Percentiles rank a stretch among this genome's conserved stretches.
These are phyloP conservation scores for Amphiprion percula DNA, from an alignment of 2,113 vertebrate genomes.

Conservation along the genomic window DNA sequence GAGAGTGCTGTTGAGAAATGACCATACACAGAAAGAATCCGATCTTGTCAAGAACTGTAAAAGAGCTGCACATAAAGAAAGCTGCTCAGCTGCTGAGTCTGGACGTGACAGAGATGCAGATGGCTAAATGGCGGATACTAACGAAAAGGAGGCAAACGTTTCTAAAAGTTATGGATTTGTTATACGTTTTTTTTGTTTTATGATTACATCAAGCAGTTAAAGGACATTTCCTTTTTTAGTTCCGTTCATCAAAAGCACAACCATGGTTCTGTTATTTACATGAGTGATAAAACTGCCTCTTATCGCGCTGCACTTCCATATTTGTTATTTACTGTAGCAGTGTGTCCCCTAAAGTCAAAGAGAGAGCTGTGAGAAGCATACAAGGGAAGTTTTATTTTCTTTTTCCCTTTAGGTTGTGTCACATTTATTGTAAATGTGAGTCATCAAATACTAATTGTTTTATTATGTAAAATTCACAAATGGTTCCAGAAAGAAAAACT, in stretches of 20 bases:
- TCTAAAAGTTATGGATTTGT: not conserved
- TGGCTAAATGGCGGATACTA: not conserved
- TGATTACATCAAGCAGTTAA: not conserved
- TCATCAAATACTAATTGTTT: not conserved
- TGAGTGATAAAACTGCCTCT: not conserved
- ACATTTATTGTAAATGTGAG: not conserved
- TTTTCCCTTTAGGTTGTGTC: not conserved
- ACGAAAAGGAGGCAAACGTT: not conserved
- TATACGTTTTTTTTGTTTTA: not conserved
- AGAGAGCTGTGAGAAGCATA: not conserved
- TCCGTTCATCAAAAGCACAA: not conserved
- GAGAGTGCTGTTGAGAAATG: not conserved
- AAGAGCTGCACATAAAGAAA: not conserved
- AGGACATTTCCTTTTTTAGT: not conserved
- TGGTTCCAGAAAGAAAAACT: not conserved
- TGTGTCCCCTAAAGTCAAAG: not conserved
- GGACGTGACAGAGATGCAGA: not conserved
- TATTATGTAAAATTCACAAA: not conserved
- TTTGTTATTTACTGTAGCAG: not conserved
- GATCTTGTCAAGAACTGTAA: slow-evolving; percentile 12
- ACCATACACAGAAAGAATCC: slow-evolving; percentile 3
- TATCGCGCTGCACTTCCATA: not conserved
- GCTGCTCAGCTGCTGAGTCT: not conserved
- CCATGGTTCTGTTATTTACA: not conserved
- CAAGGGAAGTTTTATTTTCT: not conserved